Evolutionary conservation across 2,113 vertebrate species (phyloP).

Genomic region (Coptodon bakossiorum): DNA sequence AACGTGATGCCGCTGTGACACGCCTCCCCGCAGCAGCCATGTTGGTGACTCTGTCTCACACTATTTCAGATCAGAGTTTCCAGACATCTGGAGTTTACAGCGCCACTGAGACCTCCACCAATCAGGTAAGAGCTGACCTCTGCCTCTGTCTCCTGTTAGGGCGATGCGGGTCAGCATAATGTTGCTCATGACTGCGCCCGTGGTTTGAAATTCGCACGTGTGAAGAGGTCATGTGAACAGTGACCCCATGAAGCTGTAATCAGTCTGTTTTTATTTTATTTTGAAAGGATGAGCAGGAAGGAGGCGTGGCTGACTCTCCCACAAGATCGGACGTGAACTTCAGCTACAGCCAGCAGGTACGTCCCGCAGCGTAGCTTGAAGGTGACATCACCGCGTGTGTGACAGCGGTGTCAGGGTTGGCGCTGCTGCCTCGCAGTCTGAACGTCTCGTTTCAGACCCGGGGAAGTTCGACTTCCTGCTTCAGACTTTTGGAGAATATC

Average conservation of each 20-base stretch:
- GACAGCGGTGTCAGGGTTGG: neutral
- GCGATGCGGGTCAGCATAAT: neutral
- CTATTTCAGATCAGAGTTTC: slow-evolving; percentile 76
- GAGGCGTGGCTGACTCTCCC: slow-evolving; percentile 60
- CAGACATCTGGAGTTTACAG: slow-evolving; percentile 74
- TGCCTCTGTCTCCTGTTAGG: neutral
- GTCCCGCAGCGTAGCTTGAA: neutral
- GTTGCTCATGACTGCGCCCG: neutral
- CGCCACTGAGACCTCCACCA: slow-evolving; percentile 74
- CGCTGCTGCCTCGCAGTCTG: neutral
- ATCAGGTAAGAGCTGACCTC: slow-evolving; percentile 72
- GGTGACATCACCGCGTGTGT: neutral
- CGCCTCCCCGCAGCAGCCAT: no score
- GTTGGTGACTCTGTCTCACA: neutral
- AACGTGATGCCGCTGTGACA: neutral
- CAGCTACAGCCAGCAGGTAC: slow-evolving; percentile 81
- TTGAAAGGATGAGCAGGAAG: slow-evolving; percentile 79
- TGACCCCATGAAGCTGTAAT: neutral
- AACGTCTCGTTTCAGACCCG: neutral
- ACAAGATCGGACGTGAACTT: slow-evolving; percentile 74
- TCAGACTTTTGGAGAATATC: neutral
- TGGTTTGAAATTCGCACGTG: neutral
- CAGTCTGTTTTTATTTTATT: slow-evolving; percentile 22
- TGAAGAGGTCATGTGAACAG: neutral
- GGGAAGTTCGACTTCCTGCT: neutral